Conservation (phyloP, 2,888 invertebrate genomes). For the Sturmia bella region DNA sequence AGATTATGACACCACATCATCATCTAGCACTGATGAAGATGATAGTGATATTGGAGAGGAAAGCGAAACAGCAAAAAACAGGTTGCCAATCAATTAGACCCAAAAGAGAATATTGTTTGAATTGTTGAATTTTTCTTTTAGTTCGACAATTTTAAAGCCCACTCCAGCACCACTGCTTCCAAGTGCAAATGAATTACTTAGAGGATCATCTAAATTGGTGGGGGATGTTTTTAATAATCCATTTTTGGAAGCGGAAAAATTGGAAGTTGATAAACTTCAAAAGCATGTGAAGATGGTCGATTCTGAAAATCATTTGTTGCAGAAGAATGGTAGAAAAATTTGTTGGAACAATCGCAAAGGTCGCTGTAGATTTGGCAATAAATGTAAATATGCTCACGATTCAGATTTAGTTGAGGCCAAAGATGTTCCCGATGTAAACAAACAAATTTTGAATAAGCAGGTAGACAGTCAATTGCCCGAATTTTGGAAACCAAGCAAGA, state of each 20-base stretch:
- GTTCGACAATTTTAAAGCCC: background rate
- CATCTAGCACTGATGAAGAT: constrained; percentile 38
- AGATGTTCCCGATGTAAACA: background rate
- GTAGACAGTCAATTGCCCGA: too few relatives aligned
- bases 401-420: constrained; percentile 85
- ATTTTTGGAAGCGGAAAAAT: constrained; percentile 91
- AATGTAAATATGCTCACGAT: constrained; percentile 95
- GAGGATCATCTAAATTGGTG: constrained; percentile 67
- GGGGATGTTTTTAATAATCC: constrained; percentile 91
- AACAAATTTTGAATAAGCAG: constrained; percentile 13
- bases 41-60: constrained; percentile 8
- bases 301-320: constrained; percentile 87
- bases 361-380: constrained; percentile 94
- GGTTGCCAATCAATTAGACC: background rate
- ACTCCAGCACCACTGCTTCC: constrained; percentile 72
- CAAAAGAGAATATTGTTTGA: background rate
- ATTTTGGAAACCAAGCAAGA: background rate
- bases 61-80: background rate
- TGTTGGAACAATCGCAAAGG: constrained; percentile 97
- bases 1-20: constrained; percentile 58
- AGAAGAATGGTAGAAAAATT: constrained; percentile 93
- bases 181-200: constrained; percentile 77
- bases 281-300: constrained; percentile 96
- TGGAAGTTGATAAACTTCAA: constrained; percentile 92
- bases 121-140: background rate